Percentiles rank a stretch among this genome's conserved stretches.
These are phyloP conservation scores for Galaxea fascicularis DNA, from an alignment of 92 coral and sea anemone species.

Conservation along the genomic window DNA sequence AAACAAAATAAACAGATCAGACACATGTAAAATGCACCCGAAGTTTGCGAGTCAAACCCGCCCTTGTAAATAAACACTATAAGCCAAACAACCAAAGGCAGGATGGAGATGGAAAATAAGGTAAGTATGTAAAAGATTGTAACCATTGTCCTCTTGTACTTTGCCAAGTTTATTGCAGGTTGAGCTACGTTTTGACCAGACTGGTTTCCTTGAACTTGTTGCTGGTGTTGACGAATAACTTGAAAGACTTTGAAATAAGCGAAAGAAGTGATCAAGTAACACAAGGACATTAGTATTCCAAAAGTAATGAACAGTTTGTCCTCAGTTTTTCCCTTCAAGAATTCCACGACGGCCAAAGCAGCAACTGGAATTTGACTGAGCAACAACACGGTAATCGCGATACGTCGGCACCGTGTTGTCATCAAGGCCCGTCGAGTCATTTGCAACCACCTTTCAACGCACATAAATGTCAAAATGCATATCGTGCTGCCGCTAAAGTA, in stretches of 20 bases:
- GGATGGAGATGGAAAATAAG: no score
- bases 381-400: not conserved
- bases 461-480: not conserved
- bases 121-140: not conserved
- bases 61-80: no score
- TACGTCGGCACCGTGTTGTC: not conserved
- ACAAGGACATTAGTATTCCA: no score
- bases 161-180: constrained; percentile 11
- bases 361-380: not conserved
- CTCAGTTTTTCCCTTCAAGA: not conserved
- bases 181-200: not conserved
- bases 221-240: no score
- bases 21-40: no score
- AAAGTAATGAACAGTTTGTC: not conserved
- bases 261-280: not conserved
- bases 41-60: no score
- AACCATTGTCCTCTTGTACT: not conserved
- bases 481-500: not conserved
- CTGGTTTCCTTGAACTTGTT: no score
- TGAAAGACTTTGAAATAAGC: no score
- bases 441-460: constrained; percentile 4
- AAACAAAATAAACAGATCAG: no score
- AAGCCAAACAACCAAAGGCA: no score
- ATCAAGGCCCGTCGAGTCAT: not conserved
- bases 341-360: not conserved